Base-by-base conservation (phyloP, 2,888 invertebrate genomes). In the Rotaria sp. region DNA sequence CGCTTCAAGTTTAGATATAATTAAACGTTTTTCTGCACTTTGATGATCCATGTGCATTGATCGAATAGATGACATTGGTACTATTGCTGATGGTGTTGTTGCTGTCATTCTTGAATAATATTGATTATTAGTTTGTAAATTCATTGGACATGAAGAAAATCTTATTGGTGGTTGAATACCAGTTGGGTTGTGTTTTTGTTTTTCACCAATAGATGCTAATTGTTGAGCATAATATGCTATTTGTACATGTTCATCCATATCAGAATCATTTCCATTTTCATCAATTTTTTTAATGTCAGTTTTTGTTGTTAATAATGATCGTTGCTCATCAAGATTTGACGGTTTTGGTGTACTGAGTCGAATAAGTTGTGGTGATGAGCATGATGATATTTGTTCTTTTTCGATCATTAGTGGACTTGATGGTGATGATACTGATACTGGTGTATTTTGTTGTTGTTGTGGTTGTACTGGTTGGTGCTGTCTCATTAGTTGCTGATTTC, bases 121-220 rank as follows among this genome's bases (percentile, higher is more conserved):
- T 45, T 80, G 80, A 45, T 80, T 80, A 45, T 80, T 75, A 7
- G 13, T 75, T 41, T 75, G 75, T 41, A 75, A 75, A 75, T 75
- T 75, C 75, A 75, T 75, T 41, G 75, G 75, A 75, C 41, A 75
- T 13, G 75, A 45, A 38, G 80, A 35, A n/a, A 80, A 80, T 45
- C 45, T 24, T 4, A 67, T 67, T 13, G 35, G 35, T 35, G 67
- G 35, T 67, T 30, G 67, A 67, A 67, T 35, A 15, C 35, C 67
- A 35, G 18, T 67, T 67, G 67, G 35, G 13, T 80, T 41, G 26
- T 26, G 26, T 80, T 41, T 80, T 45, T 80, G 41, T 80, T 80
- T 80, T 26, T 80, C n/a, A 24, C 8, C n/a, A 10, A 45, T 41
- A 11, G 45, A 41, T 45, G 80, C 45, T n/a, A 80, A 45, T 80